A percentile compares a stretch with the other conserved stretches of the same genome.
phyloP scores from a whole-genome alignment of 2,113 vertebrate genomes.

The Erinaceus europaeus region DNA sequence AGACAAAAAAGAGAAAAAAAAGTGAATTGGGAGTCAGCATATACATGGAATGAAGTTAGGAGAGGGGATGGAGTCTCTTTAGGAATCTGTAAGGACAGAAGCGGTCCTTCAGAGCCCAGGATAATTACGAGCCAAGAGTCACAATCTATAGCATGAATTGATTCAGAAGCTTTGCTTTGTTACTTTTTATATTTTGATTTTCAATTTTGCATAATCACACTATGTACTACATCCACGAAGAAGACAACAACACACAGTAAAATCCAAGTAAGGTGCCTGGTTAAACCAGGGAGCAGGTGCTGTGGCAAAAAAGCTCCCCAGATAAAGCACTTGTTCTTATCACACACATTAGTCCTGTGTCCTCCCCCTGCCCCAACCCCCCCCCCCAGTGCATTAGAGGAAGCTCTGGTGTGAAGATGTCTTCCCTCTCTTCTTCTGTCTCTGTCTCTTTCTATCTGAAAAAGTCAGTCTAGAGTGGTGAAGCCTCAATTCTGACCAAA shows the following conservation, averaged over 20 bases:
- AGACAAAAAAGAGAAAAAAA: too few species aligned
- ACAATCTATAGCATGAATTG: constrained; percentile 4
- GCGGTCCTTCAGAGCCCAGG: neutral
- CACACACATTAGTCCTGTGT: too few species aligned
- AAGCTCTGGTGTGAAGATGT: too few species aligned
- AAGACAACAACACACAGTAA: constrained; percentile 1
- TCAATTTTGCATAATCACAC: neutral
- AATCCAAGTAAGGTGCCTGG: neutral
- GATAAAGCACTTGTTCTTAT: too few species aligned
- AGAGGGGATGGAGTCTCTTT: neutral
- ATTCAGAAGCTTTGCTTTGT: neutral
- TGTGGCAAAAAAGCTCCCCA: too few species aligned
- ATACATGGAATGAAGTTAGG: neutral
- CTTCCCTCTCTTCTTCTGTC: too few species aligned
- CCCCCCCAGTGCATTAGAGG: too few species aligned
- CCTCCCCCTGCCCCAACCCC: too few species aligned
- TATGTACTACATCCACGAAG: neutral
- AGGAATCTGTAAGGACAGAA: neutral
- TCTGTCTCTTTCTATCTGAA: too few species aligned
- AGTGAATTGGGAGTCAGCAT: neutral
- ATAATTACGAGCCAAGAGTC: neutral
- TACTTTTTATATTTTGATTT: too few species aligned
- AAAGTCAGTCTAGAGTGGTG: too few species aligned
- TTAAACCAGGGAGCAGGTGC: neutral
- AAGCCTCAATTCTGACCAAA: too few species aligned